Conservation (phyloP, 1,140 invertebrate genomes). For the Bursaphelenchus mucronatus region DNA sequence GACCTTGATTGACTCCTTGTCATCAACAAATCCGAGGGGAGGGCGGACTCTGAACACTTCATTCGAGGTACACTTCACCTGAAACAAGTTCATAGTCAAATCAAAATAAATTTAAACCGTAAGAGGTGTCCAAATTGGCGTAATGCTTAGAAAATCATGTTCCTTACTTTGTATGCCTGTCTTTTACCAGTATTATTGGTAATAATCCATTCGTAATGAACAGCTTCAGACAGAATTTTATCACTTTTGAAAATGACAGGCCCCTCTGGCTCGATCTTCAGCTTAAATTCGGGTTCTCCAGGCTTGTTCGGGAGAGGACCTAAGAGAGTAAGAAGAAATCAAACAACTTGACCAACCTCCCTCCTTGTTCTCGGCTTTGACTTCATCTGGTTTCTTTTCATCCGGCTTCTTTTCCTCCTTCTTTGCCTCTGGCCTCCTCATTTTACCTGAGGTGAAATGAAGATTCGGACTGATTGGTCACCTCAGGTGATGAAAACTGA, state of each 20-base stretch:
- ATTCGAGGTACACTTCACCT: constrained; percentile 49
- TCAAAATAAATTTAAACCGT: background rate
- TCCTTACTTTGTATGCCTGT: constrained; percentile 38
- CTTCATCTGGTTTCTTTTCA: no score
- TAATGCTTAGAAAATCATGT: no score
- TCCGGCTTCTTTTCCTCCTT: no score
- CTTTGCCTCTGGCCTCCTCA: no score
- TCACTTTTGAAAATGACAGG: constrained; percentile 29
- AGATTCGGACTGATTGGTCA: no score
- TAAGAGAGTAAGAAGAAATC: no score
- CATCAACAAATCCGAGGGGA: constrained; percentile 36
- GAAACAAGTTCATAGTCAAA: background rate
- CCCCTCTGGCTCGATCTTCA: constrained; percentile 39
- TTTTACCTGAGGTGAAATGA: no score
- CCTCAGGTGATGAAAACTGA: no score
- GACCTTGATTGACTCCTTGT: constrained; percentile 26
- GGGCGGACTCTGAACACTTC: constrained; percentile 48
- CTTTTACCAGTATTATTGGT: constrained; percentile 35
- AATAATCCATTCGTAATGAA: constrained; percentile 27
- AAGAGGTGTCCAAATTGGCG: background rate
- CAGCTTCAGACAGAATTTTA: constrained; percentile 21
- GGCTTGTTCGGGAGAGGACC: constrained; percentile 25
- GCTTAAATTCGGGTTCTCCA: constrained; percentile 35
- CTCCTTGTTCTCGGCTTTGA: no score
- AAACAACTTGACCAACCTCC: no score